Conservation (phyloP, 2,797 vertebrate genomes). For the Spheniscus humboldti region DNA sequence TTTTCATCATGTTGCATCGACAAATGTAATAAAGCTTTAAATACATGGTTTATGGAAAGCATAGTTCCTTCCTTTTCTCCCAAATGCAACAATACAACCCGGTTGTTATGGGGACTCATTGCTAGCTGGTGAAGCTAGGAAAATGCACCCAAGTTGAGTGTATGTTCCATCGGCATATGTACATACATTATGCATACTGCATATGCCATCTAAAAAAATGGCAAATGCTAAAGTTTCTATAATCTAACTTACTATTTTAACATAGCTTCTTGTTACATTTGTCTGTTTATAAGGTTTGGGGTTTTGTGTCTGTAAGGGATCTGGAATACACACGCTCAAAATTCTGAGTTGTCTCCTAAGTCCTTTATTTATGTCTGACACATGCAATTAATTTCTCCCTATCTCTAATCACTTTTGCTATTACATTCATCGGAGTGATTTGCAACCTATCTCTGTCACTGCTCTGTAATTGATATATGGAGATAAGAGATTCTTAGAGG, state of each 20-base stretch:
- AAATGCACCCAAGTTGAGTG: background rate
- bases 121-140: background rate
- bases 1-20: background rate
- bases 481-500: constrained; percentile 59
- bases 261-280: background rate
- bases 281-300: background rate
- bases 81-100: background rate
- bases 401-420: constrained; percentile 44
- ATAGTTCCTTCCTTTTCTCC: background rate
- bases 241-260: background rate
- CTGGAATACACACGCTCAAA: background rate
- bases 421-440: constrained; percentile 23
- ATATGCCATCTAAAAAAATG: background rate
- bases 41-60: background rate
- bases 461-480: constrained; percentile 40
- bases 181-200: background rate
- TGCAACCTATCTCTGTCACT: constrained; percentile 40
- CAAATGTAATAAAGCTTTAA: background rate
- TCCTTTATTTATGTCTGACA: constrained; percentile 53
- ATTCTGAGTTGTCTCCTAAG: background rate
- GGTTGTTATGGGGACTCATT: background rate
- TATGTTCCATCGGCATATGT: background rate
- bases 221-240: background rate
- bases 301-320: background rate
- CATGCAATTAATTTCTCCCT: constrained; percentile 53